phyloP scores from a whole-genome alignment of 1,140 invertebrate genomes.

The Aphelinus certus region DNA sequence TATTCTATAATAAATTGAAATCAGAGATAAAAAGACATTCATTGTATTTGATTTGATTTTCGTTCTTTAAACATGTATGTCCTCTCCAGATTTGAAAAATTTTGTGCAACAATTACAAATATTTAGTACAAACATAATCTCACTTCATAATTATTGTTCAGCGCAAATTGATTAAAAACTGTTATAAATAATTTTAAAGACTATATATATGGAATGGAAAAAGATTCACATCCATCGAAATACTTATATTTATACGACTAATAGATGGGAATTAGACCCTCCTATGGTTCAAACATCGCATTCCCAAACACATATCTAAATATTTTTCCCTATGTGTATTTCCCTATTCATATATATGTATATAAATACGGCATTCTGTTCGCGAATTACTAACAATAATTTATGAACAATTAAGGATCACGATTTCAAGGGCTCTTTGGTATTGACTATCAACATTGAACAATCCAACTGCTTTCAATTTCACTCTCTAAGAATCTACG shows the following conservation, averaged over 20 bases:
- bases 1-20: conserved; percentile 21
- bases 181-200: no score
- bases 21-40: conserved; percentile 16
- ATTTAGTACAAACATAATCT: no score
- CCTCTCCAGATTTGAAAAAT: no score
- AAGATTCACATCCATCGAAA: background rate
- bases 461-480: conserved; percentile 24
- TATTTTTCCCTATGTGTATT: conserved; percentile 10
- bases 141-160: no score
- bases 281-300: conserved; percentile 11
- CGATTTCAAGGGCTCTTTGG: conserved; percentile 19
- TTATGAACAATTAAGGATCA: conserved; percentile 27
- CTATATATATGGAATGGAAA: no score
- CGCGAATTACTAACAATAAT: conserved; percentile 24
- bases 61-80: no score
- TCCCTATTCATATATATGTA: conserved; percentile 2
- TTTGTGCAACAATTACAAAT: no score
- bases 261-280: conserved; percentile 18
- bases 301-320: conserved; percentile 38
- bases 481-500: conserved; percentile 7
- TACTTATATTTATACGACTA: conserved; percentile 34
- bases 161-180: no score
- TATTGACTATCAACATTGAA: conserved; percentile 41
- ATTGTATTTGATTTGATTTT: background rate
- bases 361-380: conserved; percentile 6